These are phyloP conservation scores for Eurystomus gularis DNA, from an alignment of 2,113 vertebrate genomes.

Conservation along the genomic window DNA sequence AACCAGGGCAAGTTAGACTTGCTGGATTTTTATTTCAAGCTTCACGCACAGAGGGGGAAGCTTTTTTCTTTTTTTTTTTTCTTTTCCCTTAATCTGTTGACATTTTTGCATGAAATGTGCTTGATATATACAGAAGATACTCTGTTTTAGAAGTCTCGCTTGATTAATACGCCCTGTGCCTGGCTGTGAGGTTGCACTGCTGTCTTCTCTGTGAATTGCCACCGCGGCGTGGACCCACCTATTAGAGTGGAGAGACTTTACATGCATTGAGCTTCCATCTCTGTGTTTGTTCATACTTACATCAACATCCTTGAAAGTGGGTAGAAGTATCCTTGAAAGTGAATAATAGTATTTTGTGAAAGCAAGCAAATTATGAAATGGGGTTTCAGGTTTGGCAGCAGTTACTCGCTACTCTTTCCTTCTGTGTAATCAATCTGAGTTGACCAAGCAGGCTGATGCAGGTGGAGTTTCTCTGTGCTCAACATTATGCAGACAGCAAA, in stretches of 20 bases:
- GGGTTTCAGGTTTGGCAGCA: not conserved
- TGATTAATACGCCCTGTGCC: not conserved
- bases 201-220: not conserved
- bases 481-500: not conserved
- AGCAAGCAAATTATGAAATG: not conserved
- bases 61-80: not conserved
- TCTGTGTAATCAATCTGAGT: not conserved
- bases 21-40: not conserved
- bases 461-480: not conserved
- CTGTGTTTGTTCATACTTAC: not conserved
- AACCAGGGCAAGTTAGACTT: not conserved
- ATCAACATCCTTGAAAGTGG: not conserved
- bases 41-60: not conserved
- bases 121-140: not conserved
- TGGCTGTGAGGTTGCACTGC: not conserved
- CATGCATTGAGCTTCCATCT: not conserved
- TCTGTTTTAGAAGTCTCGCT: not conserved
- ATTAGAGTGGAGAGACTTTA: not conserved
- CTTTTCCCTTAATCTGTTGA: not conserved
- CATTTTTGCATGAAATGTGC: fast-evolving
- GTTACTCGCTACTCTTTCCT: not conserved
- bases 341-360: not conserved
- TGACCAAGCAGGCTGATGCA: not conserved
- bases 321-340: not conserved
- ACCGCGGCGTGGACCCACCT: fast-evolving